Conservation (phyloP, 30 jellyfish, hydroid and myxozoan species). For the Morbakka virulenta region DNA sequence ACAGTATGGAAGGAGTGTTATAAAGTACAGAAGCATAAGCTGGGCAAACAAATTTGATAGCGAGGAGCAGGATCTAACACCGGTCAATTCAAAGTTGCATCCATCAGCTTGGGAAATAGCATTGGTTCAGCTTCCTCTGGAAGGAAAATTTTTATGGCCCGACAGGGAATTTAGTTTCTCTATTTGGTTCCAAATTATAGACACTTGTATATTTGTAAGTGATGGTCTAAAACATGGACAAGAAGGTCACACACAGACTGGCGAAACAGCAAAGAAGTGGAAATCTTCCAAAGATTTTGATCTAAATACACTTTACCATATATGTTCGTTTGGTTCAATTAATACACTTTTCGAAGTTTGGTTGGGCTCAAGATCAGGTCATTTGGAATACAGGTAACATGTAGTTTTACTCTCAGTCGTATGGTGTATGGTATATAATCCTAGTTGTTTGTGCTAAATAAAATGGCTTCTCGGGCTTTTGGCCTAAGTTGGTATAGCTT, state of each 20-base stretch:
- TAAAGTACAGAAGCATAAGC: constrained; percentile 35
- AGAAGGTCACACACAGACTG: neutral
- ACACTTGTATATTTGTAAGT: neutral
- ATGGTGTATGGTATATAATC: neutral
- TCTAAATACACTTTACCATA: constrained; percentile 28
- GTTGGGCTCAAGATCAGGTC: constrained; percentile 72
- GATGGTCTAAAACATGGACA: neutral
- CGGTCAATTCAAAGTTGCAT: constrained; percentile 27
- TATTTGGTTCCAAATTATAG: constrained; percentile 70
- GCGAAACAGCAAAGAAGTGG: neutral
- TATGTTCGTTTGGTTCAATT: constrained; percentile 81
- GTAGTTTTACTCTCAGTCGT: neutral
- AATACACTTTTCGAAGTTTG: constrained; percentile 94
- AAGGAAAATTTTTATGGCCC: constrained; percentile 83
- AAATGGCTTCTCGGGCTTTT: too few relatives aligned
- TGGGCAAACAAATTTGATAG: constrained; percentile 8
- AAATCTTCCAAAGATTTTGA: constrained; percentile 3
- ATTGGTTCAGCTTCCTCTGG: constrained; percentile 79
- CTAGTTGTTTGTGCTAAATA: too few relatives aligned
- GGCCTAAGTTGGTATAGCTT: too few relatives aligned
- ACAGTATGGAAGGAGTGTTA: constrained; percentile 28
- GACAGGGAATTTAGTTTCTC: constrained; percentile 88
- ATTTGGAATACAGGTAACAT: constrained; percentile 80
- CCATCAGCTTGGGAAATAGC: constrained; percentile 72
- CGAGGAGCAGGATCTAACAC: neutral